A percentile compares a stretch with the other conserved stretches of the same genome.
Evolutionary conservation across 1,140 invertebrate genomes (phyloP).

Genomic region (Cydia amplana): DNA sequence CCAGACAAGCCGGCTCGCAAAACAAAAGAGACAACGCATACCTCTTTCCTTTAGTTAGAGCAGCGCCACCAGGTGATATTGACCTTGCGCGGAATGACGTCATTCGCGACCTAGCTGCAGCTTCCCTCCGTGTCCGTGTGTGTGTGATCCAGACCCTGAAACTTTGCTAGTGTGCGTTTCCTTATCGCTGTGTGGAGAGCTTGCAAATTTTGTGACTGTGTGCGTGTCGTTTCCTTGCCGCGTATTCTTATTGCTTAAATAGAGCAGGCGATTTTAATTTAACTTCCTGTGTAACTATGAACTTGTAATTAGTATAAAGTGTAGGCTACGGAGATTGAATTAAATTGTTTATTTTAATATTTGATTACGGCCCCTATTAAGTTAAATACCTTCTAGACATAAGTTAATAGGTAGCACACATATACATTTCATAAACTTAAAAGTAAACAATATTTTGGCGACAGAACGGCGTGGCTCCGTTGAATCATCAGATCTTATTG

Average conservation of each 20-base stretch:
- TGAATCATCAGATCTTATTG: no score
- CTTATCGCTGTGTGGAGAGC: neutral
- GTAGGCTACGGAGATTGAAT: no score
- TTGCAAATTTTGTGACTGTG: conserved; percentile 10
- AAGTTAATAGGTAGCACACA: no score
- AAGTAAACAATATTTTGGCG: no score
- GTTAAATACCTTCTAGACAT: no score
- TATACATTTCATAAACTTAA: no score
- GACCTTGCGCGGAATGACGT: conserved; percentile 73
- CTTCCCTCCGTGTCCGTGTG: conserved; percentile 49
- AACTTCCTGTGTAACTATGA: neutral
- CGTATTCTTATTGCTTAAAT: neutral
- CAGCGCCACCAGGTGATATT: conserved; percentile 61
- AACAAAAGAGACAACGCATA: conserved; percentile 40
- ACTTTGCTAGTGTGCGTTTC: conserved; percentile 35
- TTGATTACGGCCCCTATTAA: no score
- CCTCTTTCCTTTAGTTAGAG: conserved; percentile 33
- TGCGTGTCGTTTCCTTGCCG: conserved; percentile 6
- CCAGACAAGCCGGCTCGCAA: conserved; percentile 56
- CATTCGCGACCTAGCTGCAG: conserved; percentile 75
- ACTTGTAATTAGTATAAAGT: no score
- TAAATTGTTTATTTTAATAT: no score
- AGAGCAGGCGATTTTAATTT: neutral
- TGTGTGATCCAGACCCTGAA: conserved; percentile 77
- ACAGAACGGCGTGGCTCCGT: no score